phyloP scores from a whole-genome alignment of 2,113 vertebrate genomes.

The Nematolebias whitei region DNA sequence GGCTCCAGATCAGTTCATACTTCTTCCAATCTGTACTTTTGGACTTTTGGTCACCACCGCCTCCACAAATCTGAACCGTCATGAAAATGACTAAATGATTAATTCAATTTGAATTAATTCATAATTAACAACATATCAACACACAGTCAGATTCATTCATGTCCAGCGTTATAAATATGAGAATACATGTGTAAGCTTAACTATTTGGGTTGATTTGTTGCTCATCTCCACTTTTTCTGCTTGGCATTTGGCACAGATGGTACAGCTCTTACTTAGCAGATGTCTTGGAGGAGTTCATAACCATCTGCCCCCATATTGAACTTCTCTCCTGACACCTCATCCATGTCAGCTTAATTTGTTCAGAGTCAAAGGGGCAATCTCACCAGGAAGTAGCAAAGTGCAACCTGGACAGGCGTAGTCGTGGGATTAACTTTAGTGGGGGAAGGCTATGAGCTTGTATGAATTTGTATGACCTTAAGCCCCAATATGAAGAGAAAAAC shows the following conservation, averaged over 20 bases:
- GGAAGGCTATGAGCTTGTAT: too few species aligned
- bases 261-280: slow-evolving; percentile 46
- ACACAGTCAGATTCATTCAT: not conserved
- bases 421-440: too few species aligned
- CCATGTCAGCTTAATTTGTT: not conserved
- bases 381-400: not conserved
- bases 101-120: not conserved
- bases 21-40: too few species aligned
- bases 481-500: too few species aligned
- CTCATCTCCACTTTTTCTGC: not conserved
- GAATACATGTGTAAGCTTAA: not conserved
- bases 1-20: too few species aligned
- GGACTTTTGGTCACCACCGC: too few species aligned
- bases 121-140: not conserved
- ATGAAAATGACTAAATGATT: not conserved
- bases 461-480: too few species aligned
- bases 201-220: not conserved
- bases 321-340: slow-evolving; percentile 21
- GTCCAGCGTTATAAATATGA: not conserved
- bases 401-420: not conserved
- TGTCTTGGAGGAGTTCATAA: slow-evolving; percentile 52
- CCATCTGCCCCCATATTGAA: slow-evolving; percentile 53
- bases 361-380: too few species aligned
- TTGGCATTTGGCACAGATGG: slow-evolving; percentile 23
- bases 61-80: not conserved